Percentiles rank a stretch among this genome's conserved stretches.
These are phyloP conservation scores for Pristis pectinata DNA, from an alignment of 2,797 vertebrate species.

Conservation along the genomic window DNA sequence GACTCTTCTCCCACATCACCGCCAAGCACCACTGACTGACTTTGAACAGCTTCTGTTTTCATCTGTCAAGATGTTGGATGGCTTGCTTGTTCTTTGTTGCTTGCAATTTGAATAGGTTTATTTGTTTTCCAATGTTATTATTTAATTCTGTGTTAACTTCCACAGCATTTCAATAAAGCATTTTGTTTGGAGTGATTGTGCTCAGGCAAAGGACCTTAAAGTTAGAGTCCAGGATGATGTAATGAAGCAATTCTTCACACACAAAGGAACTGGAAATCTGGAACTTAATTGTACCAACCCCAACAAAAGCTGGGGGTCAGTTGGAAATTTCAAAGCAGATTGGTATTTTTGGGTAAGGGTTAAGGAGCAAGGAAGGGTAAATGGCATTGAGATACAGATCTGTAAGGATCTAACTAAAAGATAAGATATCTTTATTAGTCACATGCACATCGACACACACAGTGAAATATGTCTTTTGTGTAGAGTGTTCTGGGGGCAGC, in stretches of 20 bases:
- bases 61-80: too few relatives aligned
- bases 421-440: too few relatives aligned
- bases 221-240: background rate
- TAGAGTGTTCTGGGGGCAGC: too few relatives aligned
- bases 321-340: background rate
- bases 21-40: too few relatives aligned
- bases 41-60: too few relatives aligned
- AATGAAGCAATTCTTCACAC: background rate
- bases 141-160: background rate
- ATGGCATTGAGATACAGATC: background rate
- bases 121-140: background rate
- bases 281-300: background rate
- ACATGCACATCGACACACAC: too few relatives aligned
- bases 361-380: background rate
- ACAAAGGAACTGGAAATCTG: background rate
- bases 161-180: background rate
- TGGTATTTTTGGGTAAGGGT: background rate
- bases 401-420: background rate
- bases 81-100: too few relatives aligned
- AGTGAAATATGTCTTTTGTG: too few relatives aligned
- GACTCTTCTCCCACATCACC: too few relatives aligned
- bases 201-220: background rate
- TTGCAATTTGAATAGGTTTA: background rate
- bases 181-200: background rate
- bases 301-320: background rate